These are phyloP conservation scores for Pimephales promelas DNA, from an alignment of 2,113 vertebrate species.

Conservation along the genomic window DNA sequence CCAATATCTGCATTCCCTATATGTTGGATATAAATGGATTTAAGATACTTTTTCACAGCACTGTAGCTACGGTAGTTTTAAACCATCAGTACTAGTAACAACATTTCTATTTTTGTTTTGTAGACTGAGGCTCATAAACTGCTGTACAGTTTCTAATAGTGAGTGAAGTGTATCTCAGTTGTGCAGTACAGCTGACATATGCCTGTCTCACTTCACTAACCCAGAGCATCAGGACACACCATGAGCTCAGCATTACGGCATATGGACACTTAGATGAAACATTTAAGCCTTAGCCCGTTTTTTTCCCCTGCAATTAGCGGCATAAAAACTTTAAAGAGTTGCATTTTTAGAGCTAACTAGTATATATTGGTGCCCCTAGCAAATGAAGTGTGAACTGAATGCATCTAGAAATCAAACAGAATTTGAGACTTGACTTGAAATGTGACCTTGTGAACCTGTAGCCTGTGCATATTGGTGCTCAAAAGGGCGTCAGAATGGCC, in stretches of 20 bases:
- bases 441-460: neutral
- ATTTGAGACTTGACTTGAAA: neutral
- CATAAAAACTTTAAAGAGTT: constrained; percentile 5
- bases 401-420: neutral
- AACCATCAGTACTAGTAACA: neutral
- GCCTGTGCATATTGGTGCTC: constrained; percentile 55
- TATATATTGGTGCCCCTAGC: constrained; percentile 57
- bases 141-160: constrained; percentile 15
- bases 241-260: constrained; percentile 45
- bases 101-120: neutral
- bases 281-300: neutral
- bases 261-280: constrained; percentile 45
- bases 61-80: neutral
- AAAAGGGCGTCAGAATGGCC: constrained; percentile 58
- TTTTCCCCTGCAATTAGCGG: neutral
- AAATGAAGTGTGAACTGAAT: constrained; percentile 62
- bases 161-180: constrained; percentile 7
- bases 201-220: constrained; percentile 46
- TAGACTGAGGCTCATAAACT: neutral
- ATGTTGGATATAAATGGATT: neutral
- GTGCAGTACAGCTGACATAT: constrained; percentile 39
- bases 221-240: constrained; percentile 41
- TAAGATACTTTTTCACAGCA: neutral
- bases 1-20: neutral
- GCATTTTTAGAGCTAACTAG: neutral